Conservation (phyloP, 2,797 vertebrate species). For the Bufotes viridis region DNA sequence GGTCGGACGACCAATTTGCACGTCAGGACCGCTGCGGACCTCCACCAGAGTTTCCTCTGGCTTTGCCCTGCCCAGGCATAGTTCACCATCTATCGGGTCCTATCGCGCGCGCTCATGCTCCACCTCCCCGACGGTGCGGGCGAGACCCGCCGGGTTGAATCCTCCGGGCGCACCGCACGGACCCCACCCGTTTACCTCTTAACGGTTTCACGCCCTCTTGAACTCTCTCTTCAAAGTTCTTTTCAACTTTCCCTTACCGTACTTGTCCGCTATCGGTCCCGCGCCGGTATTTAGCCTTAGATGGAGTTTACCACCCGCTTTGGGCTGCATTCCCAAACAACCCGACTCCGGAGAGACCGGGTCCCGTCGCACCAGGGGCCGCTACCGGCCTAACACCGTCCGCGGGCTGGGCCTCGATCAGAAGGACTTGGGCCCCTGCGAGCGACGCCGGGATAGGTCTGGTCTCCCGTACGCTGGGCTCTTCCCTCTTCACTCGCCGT, state of each 20-base stretch:
- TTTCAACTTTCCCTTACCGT: constrained; percentile 50
- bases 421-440: too few relatives aligned
- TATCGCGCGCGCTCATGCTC: too few relatives aligned
- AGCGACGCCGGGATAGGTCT: too few relatives aligned
- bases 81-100: too few relatives aligned
- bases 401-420: too few relatives aligned
- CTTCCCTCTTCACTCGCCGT: too few relatives aligned
- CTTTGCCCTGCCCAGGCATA: too few relatives aligned
- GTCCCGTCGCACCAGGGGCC: too few relatives aligned
- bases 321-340: constrained; percentile 40
- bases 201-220: constrained; percentile 71
- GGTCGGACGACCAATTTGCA: neutral
- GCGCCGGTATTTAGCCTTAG: constrained; percentile 64
- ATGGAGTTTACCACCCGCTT: constrained; percentile 60
- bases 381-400: too few relatives aligned
- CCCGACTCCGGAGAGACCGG: neutral
- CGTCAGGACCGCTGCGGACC: neutral
- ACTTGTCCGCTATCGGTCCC: constrained; percentile 65
- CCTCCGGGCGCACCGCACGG: constrained; percentile 66
- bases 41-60: too few relatives aligned
- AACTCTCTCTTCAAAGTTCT: constrained; percentile 64
- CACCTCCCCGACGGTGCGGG: too few relatives aligned
- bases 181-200: constrained; percentile 56
- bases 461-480: too few relatives aligned
- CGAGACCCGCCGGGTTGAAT: constrained; percentile 59